phyloP scores from a whole-genome alignment of 1,140 invertebrate species.

The Drosophila mayri region DNA sequence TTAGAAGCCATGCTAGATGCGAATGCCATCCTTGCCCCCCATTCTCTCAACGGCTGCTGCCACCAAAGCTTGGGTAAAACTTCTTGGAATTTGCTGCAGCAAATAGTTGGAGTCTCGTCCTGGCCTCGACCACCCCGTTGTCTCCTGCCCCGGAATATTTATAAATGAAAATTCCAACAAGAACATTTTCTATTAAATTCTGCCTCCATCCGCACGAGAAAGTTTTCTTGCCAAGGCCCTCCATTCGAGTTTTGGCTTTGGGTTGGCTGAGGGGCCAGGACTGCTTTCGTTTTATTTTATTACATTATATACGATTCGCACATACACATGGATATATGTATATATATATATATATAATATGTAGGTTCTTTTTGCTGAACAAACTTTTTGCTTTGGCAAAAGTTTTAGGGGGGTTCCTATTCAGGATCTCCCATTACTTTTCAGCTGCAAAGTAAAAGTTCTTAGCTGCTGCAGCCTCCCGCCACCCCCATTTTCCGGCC shows the following conservation, averaged over 20 bases:
- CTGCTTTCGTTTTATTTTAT: slow-evolving; percentile 64
- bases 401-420: slow-evolving; percentile 58
- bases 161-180: slow-evolving; percentile 83
- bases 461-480: slow-evolving; percentile 53
- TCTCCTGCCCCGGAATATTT: slow-evolving; percentile 61
- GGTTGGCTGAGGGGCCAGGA: slow-evolving; percentile 36
- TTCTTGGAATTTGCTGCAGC: slow-evolving; percentile 76
- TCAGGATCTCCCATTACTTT: slow-evolving; percentile 74
- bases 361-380: slow-evolving; percentile 65
- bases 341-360: slow-evolving; percentile 29
- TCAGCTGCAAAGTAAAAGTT: slow-evolving; percentile 80
- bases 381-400: slow-evolving; percentile 78
- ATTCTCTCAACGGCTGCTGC: background rate
- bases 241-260: slow-evolving; percentile 33
- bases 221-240: slow-evolving; percentile 76
- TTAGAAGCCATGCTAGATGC: slow-evolving; percentile 54
- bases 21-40: slow-evolving; percentile 23
- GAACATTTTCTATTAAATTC: slow-evolving; percentile 84
- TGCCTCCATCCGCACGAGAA: slow-evolving; percentile 71
- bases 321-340: background rate
- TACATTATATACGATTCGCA: slow-evolving; percentile 61
- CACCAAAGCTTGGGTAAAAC: slow-evolving; percentile 57
- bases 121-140: background rate
- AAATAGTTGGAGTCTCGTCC: slow-evolving; percentile 64
- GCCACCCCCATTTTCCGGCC: background rate